Conservation (phyloP, 2,888 invertebrate species). For the Melanotus villosus region DNA sequence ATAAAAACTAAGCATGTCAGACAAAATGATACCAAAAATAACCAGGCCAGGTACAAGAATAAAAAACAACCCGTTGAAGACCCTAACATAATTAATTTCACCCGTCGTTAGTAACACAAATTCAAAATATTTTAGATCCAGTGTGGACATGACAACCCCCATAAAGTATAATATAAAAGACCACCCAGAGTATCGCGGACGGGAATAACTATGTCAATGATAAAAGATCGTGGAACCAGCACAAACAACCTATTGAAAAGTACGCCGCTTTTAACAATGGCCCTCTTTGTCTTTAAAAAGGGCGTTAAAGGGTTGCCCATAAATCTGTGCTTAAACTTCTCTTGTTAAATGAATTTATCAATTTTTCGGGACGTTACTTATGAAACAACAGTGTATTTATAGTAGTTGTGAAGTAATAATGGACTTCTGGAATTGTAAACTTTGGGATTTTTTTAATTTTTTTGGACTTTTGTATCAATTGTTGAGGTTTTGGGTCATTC, state of each 20-base stretch:
- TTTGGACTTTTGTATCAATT: too few relatives aligned
- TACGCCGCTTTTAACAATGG: constrained; percentile 17
- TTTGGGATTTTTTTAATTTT: too few relatives aligned
- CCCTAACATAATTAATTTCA: constrained; percentile 35
- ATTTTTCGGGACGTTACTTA: constrained; percentile 8
- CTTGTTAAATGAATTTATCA: constrained; percentile 10
- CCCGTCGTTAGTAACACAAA: constrained; percentile 29
- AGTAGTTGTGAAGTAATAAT: too few relatives aligned
- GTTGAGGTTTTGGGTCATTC: too few relatives aligned
- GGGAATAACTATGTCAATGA: constrained; percentile 40
- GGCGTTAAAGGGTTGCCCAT: constrained; percentile 38
- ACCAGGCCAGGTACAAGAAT: not conserved
- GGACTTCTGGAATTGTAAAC: too few relatives aligned
- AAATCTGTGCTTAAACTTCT: constrained; percentile 12
- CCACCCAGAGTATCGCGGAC: constrained; percentile 36
- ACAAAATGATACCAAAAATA: not conserved
- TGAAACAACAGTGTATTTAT: too few relatives aligned
- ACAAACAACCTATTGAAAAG: constrained; percentile 16
- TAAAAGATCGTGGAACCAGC: constrained; percentile 33
- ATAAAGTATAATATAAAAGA: constrained; percentile 39
- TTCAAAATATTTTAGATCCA: constrained; percentile 23
- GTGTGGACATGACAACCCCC: constrained; percentile 38
- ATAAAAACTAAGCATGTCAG: too few relatives aligned
- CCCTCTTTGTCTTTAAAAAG: constrained; percentile 25
- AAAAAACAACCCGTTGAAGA: not conserved